Conservation (phyloP, 2,797 vertebrate species). For the Sardinella longiceps region DNA sequence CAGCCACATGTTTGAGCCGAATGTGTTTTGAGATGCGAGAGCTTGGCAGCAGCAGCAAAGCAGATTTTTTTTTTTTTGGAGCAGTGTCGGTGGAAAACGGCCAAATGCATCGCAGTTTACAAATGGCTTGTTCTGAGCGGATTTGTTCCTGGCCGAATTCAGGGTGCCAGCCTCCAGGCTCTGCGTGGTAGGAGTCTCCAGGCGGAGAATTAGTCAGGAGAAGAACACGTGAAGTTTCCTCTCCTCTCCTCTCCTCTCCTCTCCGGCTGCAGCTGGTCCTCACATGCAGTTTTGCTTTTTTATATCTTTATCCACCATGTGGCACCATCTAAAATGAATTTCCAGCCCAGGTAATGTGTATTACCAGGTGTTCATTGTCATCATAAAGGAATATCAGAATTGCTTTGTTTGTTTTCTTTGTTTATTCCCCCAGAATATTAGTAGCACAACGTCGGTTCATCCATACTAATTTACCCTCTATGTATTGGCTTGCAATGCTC, state of each 20-base stretch:
- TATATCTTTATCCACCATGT: not conserved
- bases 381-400: not conserved
- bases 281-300: not conserved
- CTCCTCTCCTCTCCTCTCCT: too few relatives aligned
- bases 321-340: not conserved
- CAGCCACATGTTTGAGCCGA: constrained; percentile 4
- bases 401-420: not conserved
- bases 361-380: not conserved
- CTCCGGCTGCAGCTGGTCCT: not conserved
- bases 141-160: constrained; percentile 1
- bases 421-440: not conserved
- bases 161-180: not conserved
- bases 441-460: not conserved
- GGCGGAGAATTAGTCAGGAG: not conserved
- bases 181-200: not conserved
- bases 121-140: constrained; percentile 18
- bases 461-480: not conserved
- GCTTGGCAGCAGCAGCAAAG: not conserved
- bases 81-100: not conserved
- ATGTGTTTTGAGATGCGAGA: not conserved
- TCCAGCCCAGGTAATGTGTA: not conserved
- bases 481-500: not conserved
- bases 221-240: constrained; percentile 15
- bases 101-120: not conserved
- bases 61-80: constrained; percentile 1